Evolutionary conservation across 2,888 invertebrate genomes (phyloP).

Genomic region (Stramonita haemastoma): DNA sequence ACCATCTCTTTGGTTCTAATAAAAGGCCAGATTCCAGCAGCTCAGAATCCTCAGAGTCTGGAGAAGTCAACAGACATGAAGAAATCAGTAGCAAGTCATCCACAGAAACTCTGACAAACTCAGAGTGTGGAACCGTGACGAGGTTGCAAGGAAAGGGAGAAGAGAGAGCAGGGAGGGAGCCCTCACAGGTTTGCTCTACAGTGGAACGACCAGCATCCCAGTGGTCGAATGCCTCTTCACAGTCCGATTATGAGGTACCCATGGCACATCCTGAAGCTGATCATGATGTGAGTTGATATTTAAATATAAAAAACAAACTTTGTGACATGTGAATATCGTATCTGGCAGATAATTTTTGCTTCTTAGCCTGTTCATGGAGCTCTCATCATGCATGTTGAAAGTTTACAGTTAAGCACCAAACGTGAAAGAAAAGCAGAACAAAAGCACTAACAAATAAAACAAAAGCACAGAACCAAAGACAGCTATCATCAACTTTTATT

Average conservation of each 20-base stretch:
- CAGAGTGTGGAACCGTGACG: not conserved
- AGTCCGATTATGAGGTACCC: slow-evolving; percentile 1
- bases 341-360: too few species aligned
- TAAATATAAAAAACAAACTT: too few species aligned
- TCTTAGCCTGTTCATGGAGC: too few species aligned
- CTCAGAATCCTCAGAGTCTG: not conserved
- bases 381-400: too few species aligned
- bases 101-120: slow-evolving; percentile 14
- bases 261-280: not conserved
- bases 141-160: not conserved
- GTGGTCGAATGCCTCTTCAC: not conserved
- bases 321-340: too few species aligned
- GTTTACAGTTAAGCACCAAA: too few species aligned
- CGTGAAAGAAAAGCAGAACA: too few species aligned
- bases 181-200: not conserved
- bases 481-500: too few species aligned
- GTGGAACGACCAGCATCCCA: not conserved
- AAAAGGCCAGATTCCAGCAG: slow-evolving; percentile 3
- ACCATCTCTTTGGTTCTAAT: too few species aligned
- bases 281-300: slow-evolving; percentile 2
- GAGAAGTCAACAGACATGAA: not conserved
- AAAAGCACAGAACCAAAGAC: too few species aligned
- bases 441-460: too few species aligned
- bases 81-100: slow-evolving; percentile 1
- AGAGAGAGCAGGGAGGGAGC: not conserved